Base-by-base conservation (phyloP, 2,113 vertebrate genomes). In the Oreochromis aureus region DNA sequence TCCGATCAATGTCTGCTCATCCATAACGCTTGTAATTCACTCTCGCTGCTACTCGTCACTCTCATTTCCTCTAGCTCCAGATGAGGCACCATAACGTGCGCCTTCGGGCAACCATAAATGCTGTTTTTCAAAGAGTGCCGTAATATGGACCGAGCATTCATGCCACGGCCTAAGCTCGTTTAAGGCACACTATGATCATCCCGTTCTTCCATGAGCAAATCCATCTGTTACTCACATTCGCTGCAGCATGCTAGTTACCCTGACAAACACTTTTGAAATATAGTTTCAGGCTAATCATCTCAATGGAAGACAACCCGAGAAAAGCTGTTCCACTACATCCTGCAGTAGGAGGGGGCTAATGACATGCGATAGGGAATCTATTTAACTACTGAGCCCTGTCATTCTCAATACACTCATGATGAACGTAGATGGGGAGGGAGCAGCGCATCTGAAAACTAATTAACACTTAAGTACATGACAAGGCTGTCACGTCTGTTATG, bases 271-370 rank as follows among this genome's bases (percentile, higher is more conserved):
- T 82, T 91, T 56, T 82, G 54, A 90, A 82, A 93, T 87, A 9
- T 90, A 90, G 85, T 93, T 96, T 93, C 84, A 91, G 86, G 92
- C 93, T 91, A 94, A 96, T 93, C 94, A 93, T 93, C 90, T 93
- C 87, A 86, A 83, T 91, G 86, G 83, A 91, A 94, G 91, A 93
- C 93, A 91, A 95, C 86, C 92, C 84, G 92, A 94, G 92, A 94
- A 94, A 94, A 91, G 85, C 92, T 89, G 89, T 79, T 92, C 83
- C 5, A 55, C 63, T 87, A 84, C 92, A 89, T 94, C 87, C 84
- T 92, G 89, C 86, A 78, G 86, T 46, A 6, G 86, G 87, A 89
- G 88, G 81, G 83, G 86, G 85, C 18, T 92, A 92, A 94, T 95
- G 90, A 93, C 86, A 95, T 89, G 85, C 81, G 90, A 95, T 87